Evolutionary conservation across 2,797 vertebrate species (phyloP), one percentile per base, ranked within the genome.

Genomic region (Danio choprae): DNA sequence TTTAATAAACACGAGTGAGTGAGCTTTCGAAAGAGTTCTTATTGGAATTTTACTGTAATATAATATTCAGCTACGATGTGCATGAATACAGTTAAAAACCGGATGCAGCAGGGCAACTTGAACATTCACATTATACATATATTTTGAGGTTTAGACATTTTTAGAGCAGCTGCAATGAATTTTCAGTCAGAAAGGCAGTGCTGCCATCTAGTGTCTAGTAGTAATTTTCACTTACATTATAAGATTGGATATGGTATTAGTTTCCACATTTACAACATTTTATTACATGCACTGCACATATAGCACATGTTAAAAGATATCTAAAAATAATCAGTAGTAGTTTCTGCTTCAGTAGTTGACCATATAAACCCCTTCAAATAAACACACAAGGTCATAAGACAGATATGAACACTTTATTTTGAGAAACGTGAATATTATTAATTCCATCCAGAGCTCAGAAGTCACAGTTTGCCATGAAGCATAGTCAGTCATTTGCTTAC

Each of bases 381-480:
- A 84, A 81, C 10, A 80, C 65, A 68, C 38, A 40, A 48, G 20
- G 16, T 16, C 22, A 22, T 10, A 5, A 29, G 51, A 40, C 36
- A 55, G 55, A 76, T 16, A 76, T 29, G 7, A 51, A 74, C 6
- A 62, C 40, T 86, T 86, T 86, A 86, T 86, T 86, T 44, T 74
- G 68, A 70, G 43, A 67, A 77, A 77, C 58, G 74, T 44, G 44
- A 86, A 55, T 69, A 83, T 65, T 18, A 74, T 78, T 73, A 15
- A 22, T 76, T 74, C 58, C 51, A 56, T 77, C 64, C 59, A 83
- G 43, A 74, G 43, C 62, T 51, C 16, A 62, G 41, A 62, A 73
- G 59, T 56, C 56, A 70, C n/a, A 40, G 62, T 22, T 50, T 74
- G 16, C 15, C 29, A 22, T 64, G 40, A 64, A 18, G 48, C 59